Evolutionary conservation across 53 echinoderm and acorn worm genomes (phyloP), one percentile per base, ranked within the genome.

Genomic region (Echinarachnius parma): DNA sequence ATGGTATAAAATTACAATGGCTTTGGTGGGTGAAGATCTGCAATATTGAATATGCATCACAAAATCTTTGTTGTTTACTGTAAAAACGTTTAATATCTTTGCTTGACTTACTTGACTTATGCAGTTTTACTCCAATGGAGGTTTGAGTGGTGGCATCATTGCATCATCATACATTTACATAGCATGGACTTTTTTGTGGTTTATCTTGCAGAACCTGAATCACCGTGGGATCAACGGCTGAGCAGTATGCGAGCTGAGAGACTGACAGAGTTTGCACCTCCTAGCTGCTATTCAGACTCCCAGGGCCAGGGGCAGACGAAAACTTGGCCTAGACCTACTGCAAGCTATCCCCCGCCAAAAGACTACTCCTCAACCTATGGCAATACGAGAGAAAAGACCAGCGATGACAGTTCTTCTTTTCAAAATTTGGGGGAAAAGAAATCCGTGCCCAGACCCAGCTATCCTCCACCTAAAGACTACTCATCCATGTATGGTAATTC

Each of bases 231-330:
- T n/a, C 65, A 70, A 32, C 68, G 66, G 18, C 80, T 78, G 55
- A 53, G 53, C 16, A 86, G 83, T 33, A 53, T 76, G 1, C 77
- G 89, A 56, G 80, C 82, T 16, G 89, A 89, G 55, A 75, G 89
- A 46, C 89, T 78, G 19, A 30, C 83, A 24, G 93, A 93, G 56
- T 93, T 93, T 77, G 93, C 93, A 14, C 93, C 93, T 35, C 92
- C 92, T 18, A 50, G 36, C 14, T 42, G 36, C n/a, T 93, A 93
- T 50, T 53, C 42, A 2, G 29, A 59, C 13, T 50, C n/a, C 0
- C 14, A 37, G 26, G 70, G 21, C 31, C 32, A 15, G 46, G 11
- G 24, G 28, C 56, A 66, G 21, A 9, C 35, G 13, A n/a, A n/a
- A n/a, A n/a, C n/a, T n/a, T n/a, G n/a, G n/a, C 15, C 62, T 34